These are phyloP conservation scores for Scarus forsteni DNA, from an alignment of 2,797 vertebrate genomes.

Conservation along the genomic window DNA sequence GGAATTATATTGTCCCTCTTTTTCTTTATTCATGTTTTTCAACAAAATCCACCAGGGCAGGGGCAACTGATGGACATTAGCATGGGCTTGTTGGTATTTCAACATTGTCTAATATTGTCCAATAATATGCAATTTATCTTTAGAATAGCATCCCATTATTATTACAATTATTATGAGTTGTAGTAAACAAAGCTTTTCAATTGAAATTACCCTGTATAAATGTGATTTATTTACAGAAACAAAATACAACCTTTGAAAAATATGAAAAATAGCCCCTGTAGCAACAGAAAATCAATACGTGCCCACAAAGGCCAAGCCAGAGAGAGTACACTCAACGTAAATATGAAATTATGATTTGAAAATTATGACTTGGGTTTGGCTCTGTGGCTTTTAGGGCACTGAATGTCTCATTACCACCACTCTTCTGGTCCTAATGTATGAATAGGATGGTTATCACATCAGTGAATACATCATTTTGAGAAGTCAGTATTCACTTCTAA, in stretches of 20 bases:
- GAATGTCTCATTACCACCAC: conserved; percentile 13
- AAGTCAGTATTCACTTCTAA: conserved; percentile 17
- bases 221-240: neutral
- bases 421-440: conserved; percentile 5
- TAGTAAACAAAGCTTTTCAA: too few species aligned
- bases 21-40: too few species aligned
- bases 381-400: neutral
- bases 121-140: too few species aligned
- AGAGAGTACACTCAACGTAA: conserved; percentile 41
- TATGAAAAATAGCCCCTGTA: conserved; percentile 12
- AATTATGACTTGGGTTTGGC: conserved; percentile 11
- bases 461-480: conserved; percentile 15
- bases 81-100: too few species aligned
- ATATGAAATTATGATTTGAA: conserved; percentile 5
- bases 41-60: too few species aligned
- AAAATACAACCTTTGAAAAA: too few species aligned
- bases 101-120: too few species aligned
- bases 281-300: conserved; percentile 28
- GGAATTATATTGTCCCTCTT: too few species aligned
- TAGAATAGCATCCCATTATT: too few species aligned
- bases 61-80: too few species aligned
- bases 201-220: too few species aligned
- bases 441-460: conserved; percentile 34
- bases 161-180: too few species aligned
- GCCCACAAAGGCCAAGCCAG: conserved; percentile 7